Base-by-base conservation (phyloP, 2,888 invertebrate genomes). In the Melanostoma mellinum region DNA sequence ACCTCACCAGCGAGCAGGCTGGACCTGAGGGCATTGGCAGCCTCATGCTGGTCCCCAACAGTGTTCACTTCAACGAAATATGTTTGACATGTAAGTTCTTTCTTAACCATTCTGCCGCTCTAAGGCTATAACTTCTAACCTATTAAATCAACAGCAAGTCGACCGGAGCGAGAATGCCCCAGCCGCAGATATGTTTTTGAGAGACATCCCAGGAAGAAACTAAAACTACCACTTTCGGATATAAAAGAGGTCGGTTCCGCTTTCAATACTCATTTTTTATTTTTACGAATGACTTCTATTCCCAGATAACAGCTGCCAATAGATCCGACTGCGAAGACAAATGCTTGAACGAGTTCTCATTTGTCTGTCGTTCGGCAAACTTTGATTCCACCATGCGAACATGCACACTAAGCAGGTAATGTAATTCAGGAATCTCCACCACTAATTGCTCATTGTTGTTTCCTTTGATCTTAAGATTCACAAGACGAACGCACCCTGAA, bases 321-420 rank as follows among this genome's bases (percentile, higher is more conserved):
- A 93, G 97, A 81, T 97, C 96, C 3, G 97, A 97, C 88, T 97
- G 97, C 88, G 97, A 97, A 90, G 97, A 97, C 89, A 96, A 96
- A 89, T 97, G 97, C 89, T 91, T 97, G 79, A 96, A 96, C 88
- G 97, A 97, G 90, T 96, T 96, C 89, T 96, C 95, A 84, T 97
- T 97, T 89, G 95, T 97, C 3, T 97, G 97, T 88, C 94, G 97
- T 56, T 97, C 97, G 0, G 97, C 96, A 0, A 96, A 97, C 0
- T 97, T 94, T 88, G 96, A 97, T 89, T 93, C 95, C 0, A 94
- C 94, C 0, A 92, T 95, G 88, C 93, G 96, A 80, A 96, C 95
- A 55, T 97, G 97, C 88, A 95, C 95, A 6, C 91, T 97, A 42
- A 97, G 96, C 89, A 91, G 94, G 88, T 89, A 77, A 76, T 35